Evolutionary conservation across 2,888 invertebrate genomes (phyloP).

Genomic region (Seira musarum): DNA sequence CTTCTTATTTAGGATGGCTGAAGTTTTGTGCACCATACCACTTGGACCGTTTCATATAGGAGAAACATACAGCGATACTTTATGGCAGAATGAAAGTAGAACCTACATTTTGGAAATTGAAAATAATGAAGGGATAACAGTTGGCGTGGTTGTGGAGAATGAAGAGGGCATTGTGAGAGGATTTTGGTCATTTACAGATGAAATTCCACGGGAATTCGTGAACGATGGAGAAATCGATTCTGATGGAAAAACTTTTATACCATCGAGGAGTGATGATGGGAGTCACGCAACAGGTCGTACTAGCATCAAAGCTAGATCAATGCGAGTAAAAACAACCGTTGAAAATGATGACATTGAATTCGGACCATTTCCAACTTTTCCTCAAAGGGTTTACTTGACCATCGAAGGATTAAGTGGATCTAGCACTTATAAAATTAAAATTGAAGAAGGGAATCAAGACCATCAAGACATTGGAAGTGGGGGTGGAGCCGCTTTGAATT

Average conservation of each 20-base stretch:
- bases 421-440: neutral
- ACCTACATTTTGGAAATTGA: slow-evolving; percentile 48
- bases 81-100: slow-evolving; percentile 42
- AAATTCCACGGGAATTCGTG: slow-evolving; percentile 1
- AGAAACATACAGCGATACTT: slow-evolving; percentile 25
- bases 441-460: neutral
- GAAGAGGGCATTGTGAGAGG: slow-evolving; percentile 1
- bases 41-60: slow-evolving; percentile 32
- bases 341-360: neutral
- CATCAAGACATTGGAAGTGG: no score
- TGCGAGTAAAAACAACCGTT: no score
- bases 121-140: slow-evolving; percentile 32
- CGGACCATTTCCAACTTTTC: neutral
- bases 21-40: slow-evolving; percentile 52
- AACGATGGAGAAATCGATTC: slow-evolving; percentile 18
- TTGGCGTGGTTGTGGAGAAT: slow-evolving; percentile 31
- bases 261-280: neutral
- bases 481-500: no score
- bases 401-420: neutral
- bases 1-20: slow-evolving; percentile 43
- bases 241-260: slow-evolving; percentile 22
- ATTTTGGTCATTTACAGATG: slow-evolving; percentile 16
- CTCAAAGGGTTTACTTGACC: neutral
- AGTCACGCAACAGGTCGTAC: neutral
- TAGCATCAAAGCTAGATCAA: no score